phyloP scores from a whole-genome alignment of 1,140 invertebrate species.

The Himalopsyche phryganea region DNA sequence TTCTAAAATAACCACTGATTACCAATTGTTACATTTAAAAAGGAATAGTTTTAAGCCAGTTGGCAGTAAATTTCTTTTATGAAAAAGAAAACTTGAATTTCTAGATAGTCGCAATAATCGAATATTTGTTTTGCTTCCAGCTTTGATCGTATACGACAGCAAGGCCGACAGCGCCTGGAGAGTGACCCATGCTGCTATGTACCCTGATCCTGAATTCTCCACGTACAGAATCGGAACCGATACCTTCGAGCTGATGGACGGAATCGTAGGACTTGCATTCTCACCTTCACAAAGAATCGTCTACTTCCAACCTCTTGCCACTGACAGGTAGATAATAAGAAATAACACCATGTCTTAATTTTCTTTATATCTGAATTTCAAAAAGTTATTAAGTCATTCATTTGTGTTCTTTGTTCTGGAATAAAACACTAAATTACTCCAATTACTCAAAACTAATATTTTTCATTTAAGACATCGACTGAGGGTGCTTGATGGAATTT shows the following conservation, averaged over 20 bases:
- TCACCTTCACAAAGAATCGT: slow-evolving; percentile 62
- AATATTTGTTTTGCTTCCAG: slow-evolving; percentile 51
- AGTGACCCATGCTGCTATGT: slow-evolving; percentile 72
- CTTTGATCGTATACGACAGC: slow-evolving; percentile 70
- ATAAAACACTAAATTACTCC: too few relatives aligned
- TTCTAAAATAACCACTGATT: too few relatives aligned
- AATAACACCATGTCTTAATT: not conserved
- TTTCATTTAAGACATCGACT: too few relatives aligned
- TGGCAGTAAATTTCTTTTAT: too few relatives aligned
- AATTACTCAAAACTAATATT: too few relatives aligned
- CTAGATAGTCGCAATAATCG: too few relatives aligned
- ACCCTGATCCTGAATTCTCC: slow-evolving; percentile 72
- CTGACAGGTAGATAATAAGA: slow-evolving; percentile 59
- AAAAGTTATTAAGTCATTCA: too few relatives aligned
- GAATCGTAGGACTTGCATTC: slow-evolving; percentile 72
- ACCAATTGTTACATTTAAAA: too few relatives aligned
- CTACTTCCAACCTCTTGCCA: slow-evolving; percentile 80
- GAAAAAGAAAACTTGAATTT: too few relatives aligned
- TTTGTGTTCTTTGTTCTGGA: too few relatives aligned
- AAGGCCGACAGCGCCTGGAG: slow-evolving; percentile 71
- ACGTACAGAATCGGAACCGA: slow-evolving; percentile 62
- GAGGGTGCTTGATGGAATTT: too few relatives aligned
- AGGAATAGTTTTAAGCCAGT: too few relatives aligned
- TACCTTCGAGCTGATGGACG: slow-evolving; percentile 73
- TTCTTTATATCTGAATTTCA: not conserved